A percentile compares a stretch with the other conserved stretches of the same genome.
These are phyloP conservation scores for Gallinago stenura DNA, from an alignment of 2,797 vertebrate species.

Conservation along the genomic window DNA sequence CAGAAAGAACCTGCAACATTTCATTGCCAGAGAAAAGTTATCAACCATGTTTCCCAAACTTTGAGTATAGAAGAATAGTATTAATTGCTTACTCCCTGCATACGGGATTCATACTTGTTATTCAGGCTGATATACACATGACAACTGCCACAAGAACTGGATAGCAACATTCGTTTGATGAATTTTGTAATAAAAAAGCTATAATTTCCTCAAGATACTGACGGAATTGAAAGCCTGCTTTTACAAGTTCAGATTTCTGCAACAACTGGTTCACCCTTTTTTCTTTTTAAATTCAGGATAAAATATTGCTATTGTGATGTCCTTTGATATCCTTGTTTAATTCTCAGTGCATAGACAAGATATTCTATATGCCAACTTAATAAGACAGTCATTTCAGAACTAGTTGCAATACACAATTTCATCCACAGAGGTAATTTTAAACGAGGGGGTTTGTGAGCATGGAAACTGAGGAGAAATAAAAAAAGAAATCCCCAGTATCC, in stretches of 20 bases:
- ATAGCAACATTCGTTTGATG: slow-evolving; percentile 18
- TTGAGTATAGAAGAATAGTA: background rate
- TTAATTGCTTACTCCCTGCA: background rate
- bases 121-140: background rate
- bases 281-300: slow-evolving; percentile 1
- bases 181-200: background rate
- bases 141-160: background rate
- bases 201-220: background rate
- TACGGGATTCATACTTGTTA: background rate
- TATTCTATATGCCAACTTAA: background rate
- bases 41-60: slow-evolving; percentile 6
- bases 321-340: background rate
- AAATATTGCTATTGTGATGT: background rate
- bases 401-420: background rate
- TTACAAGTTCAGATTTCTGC: background rate
- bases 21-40: slow-evolving; percentile 22
- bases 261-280: background rate
- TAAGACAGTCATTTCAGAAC: background rate
- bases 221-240: background rate
- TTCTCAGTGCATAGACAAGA: background rate
- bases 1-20: slow-evolving; percentile 46
- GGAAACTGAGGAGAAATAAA: background rate
- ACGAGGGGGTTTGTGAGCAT: background rate
- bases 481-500: background rate
- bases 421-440: background rate